phyloP scores from a whole-genome alignment of 2,113 vertebrate species.

The Mesocricetus auratus region DNA sequence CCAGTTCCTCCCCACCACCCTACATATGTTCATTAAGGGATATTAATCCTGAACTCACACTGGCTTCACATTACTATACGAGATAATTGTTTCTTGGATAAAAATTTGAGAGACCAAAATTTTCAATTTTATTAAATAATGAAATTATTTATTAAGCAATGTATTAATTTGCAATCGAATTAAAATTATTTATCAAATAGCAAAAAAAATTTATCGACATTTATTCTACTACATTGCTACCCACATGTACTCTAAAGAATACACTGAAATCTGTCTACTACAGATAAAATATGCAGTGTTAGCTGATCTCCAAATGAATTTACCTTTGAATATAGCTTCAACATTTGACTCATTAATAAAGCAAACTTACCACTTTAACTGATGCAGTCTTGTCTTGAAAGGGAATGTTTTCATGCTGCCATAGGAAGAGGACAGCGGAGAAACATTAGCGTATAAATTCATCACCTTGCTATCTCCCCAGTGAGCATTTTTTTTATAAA shows the following conservation, averaged over 20 bases:
- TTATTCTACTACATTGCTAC: constrained; percentile 7
- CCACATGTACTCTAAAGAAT: constrained; percentile 27
- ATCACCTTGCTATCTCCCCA: not conserved
- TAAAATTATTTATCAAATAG: too few species aligned
- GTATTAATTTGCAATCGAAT: too few species aligned
- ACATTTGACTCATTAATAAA: constrained; percentile 28
- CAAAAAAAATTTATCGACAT: constrained; percentile 10
- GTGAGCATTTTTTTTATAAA: not conserved
- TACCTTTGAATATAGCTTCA: constrained; percentile 4
- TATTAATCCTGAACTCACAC: not conserved
- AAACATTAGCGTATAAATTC: constrained; percentile 36
- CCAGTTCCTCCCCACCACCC: too few species aligned
- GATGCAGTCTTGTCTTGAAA: constrained; percentile 92
- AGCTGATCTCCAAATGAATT: constrained; percentile 44
- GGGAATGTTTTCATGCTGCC: constrained; percentile 95
- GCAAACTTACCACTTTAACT: constrained; percentile 94
- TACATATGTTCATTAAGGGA: constrained; percentile 5
- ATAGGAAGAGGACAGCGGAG: constrained; percentile 23
- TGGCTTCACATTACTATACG: constrained; percentile 26
- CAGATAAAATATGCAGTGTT: not conserved
- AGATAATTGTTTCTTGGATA: constrained; percentile 15
- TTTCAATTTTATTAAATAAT: constrained; percentile 44
- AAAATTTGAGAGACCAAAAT: constrained; percentile 19
- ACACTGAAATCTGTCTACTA: constrained; percentile 28
- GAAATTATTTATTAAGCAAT: too few species aligned